Base-by-base conservation (phyloP, 2,113 vertebrate species). In the Vicugna pacos region DNA sequence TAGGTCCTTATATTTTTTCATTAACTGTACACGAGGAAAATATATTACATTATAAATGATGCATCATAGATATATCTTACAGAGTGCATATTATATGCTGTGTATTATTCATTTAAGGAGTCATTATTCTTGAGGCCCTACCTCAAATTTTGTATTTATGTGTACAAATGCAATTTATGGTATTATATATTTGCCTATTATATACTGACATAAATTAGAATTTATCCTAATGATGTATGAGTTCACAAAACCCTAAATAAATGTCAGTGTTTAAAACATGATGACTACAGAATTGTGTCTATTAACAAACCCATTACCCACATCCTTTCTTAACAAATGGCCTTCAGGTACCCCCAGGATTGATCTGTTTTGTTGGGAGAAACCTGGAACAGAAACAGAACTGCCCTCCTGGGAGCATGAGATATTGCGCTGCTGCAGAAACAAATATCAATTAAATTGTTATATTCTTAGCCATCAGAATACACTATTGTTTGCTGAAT, bases 141-240 rank as follows among this genome's bases (percentile, higher is more conserved):
- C 99, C 99, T 99, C 99, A 99, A 97, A 99, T 99, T 99, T 99
- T 99, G 99, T 99, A 99, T 99, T 99, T 99, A 99, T 99, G 99
- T 99, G 99, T 99, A 99, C 98, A 99, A 99, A 99, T 99, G 99
- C 99, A 99, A 99, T 99, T 99, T 99, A 99, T 96, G 99, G 99
- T 99, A 99, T 99, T 99, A 99, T 99, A 99, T 99, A 99, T 99
- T 99, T 99, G 99, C 99, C 98, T 99, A 99, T 99, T 99, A 99
- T 99, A 99, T 99, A 99, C 99, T 98, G 98, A 99, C 99, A 99
- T 98, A 99, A 99, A 99, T 99, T 99, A 98, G 98, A 99, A 98
- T 98, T 98, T 99, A 99, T 99, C 99, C 99, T 97, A 91, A 99
- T 98, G 98, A 99, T 99, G 99, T 99, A 99, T 99, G 99, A 99